A percentile compares a stretch with the other conserved stretches of the same genome.
phyloP scores from a whole-genome alignment of 2,113 vertebrate species.

The Camelus dromedarius region DNA sequence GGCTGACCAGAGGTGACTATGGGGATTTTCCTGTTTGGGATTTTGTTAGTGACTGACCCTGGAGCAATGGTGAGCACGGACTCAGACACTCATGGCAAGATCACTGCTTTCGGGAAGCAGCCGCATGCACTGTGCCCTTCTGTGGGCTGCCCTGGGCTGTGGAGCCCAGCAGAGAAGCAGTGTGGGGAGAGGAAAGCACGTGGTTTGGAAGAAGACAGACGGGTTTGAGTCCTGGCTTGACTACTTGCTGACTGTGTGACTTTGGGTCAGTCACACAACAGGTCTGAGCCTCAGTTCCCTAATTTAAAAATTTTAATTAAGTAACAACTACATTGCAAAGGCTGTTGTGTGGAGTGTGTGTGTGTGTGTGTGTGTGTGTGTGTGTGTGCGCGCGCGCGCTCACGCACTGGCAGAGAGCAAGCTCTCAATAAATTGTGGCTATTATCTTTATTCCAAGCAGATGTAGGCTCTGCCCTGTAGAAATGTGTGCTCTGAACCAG shows the following conservation, averaged over 20 bases:
- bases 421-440: slow-evolving; percentile 34
- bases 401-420: slow-evolving; percentile 7
- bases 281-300: background rate
- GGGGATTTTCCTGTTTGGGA: background rate
- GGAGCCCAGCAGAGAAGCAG: background rate
- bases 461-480: slow-evolving; percentile 56
- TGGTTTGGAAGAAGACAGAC: background rate
- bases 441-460: slow-evolving; percentile 60
- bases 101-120: background rate
- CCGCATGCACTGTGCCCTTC: accelerated
- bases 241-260: background rate
- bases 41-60: background rate
- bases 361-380: too few relatives aligned
- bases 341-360: background rate
- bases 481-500: slow-evolving; percentile 69
- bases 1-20: background rate
- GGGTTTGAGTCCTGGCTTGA: background rate
- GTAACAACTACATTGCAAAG: background rate
- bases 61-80: background rate
- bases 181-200: accelerated
- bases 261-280: background rate
- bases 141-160: accelerated
- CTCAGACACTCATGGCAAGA: background rate
- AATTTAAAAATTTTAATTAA: background rate
- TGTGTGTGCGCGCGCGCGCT: background rate